Evolutionary conservation across 2,113 vertebrate species (phyloP), one percentile per base, ranked within the genome.

Genomic region (Bufo gargarizans): DNA sequence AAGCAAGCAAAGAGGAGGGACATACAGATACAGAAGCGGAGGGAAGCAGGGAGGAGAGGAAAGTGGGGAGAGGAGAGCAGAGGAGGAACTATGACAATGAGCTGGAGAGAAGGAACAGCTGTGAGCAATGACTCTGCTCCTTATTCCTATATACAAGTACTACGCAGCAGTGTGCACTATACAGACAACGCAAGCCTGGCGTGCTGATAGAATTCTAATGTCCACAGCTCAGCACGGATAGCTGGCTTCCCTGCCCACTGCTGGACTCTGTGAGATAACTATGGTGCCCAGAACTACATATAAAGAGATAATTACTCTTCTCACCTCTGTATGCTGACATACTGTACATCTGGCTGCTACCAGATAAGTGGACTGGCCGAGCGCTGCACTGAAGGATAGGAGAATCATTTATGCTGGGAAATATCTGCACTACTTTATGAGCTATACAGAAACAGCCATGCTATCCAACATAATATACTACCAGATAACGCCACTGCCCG

Each of bases 21-120:
- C 78, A 82, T 76, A 71, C 79, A 61, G 19, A 88, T 59, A 61
- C 33, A 71, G 79, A 49, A 77, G 76, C 47, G 83, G 86, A 72
- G 56, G 77, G 45, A 61, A 87, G 59, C 72, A 65, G 80, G 79
- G 79, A 82, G 56, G 69, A 65, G 85, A 86, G 77, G 49, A 61
- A 61, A 63, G 61, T 55, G 76, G 72, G 71, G 56, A 55, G 77
- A 78, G 85, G 85, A 77, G 61, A 86, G 72, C 45, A 59, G 72
- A 78, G 85, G 74, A 86, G 76, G 85, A 79, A 86, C 76, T 65
- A 86, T 79, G 56, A 63, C 82, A 63, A 86, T 86, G 76, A 86
- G 85, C 76, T 86, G 16, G 85, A 65, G 76, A 86, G 76, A 86
- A 86, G 85, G 59, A 86, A 76, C 58, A 65, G 85, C 85, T 77